Conservation (phyloP, 2,888 invertebrate species). For the Bibio marci region DNA sequence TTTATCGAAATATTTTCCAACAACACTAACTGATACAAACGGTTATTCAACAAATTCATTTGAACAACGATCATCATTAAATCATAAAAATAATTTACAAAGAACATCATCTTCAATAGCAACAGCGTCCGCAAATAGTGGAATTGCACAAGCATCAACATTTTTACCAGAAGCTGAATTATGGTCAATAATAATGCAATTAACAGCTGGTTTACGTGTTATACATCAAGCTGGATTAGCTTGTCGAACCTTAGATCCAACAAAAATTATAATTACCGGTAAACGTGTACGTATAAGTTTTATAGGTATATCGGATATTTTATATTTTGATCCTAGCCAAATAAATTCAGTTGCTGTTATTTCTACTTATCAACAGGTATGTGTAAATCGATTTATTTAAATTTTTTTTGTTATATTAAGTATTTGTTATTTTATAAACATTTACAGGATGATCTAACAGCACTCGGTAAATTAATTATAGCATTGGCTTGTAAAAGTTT, state of each 20-base stretch:
- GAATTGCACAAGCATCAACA: slow-evolving; percentile 24
- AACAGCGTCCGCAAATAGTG: slow-evolving; percentile 43
- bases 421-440: background rate
- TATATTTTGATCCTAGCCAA: slow-evolving; percentile 53
- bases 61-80: slow-evolving; percentile 27
- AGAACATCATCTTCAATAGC: slow-evolving; percentile 34
- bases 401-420: too few relatives aligned
- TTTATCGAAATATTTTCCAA: slow-evolving; percentile 65
- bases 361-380: slow-evolving; percentile 48
- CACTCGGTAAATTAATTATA: slow-evolving; percentile 78
- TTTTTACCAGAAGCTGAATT: slow-evolving; percentile 78
- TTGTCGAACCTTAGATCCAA: slow-evolving; percentile 68
- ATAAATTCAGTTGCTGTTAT: slow-evolving; percentile 46
- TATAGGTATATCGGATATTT: slow-evolving; percentile 63
- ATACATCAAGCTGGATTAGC: slow-evolving; percentile 60
- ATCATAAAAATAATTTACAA: slow-evolving; percentile 30
- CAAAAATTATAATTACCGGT: slow-evolving; percentile 73
- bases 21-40: slow-evolving; percentile 35
- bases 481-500: slow-evolving; percentile 87
- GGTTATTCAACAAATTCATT: slow-evolving; percentile 39
- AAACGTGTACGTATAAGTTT: slow-evolving; percentile 67
- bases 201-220: slow-evolving; percentile 81
- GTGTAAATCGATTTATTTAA: background rate
- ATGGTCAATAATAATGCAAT: slow-evolving; percentile 91
- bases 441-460: slow-evolving; percentile 64